Percentiles rank a stretch among this genome's conserved stretches.
Conservation (phyloP, 2,888 invertebrate genomes). For the Tetragnatha montana region DNA sequence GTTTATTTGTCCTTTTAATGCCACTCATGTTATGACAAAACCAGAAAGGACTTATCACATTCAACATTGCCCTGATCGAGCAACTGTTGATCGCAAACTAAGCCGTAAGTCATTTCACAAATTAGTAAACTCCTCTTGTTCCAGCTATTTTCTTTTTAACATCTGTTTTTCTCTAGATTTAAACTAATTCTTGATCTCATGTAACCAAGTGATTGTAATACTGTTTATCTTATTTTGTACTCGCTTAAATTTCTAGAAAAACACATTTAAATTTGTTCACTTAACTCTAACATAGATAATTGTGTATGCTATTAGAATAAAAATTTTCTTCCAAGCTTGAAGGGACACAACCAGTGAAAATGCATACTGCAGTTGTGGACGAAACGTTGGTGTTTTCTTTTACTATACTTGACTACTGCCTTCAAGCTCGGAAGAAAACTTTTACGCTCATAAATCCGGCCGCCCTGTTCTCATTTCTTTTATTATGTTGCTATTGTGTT, state of each 20-base stretch:
- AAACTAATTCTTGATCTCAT: background rate
- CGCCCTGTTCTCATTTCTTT: too few relatives aligned
- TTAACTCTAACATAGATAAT: too few relatives aligned
- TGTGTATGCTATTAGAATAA: too few relatives aligned
- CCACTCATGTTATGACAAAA: slow-evolving; percentile 22
- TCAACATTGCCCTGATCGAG: slow-evolving; percentile 23
- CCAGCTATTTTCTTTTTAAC: background rate
- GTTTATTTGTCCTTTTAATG: slow-evolving; percentile 47
- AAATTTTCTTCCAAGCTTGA: too few relatives aligned
- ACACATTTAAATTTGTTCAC: background rate
- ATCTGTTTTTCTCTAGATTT: background rate
- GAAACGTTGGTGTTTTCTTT: too few relatives aligned
- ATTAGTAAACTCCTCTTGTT: background rate
- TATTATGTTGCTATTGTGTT: too few relatives aligned
- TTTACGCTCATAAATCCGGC: too few relatives aligned
- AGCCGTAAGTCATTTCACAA: slow-evolving; percentile 17
- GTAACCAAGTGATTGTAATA: background rate
- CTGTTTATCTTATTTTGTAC: background rate
- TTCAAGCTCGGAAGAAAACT: too few relatives aligned
- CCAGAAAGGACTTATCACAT: slow-evolving; percentile 36
- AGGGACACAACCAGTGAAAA: too few relatives aligned
- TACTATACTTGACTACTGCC: too few relatives aligned
- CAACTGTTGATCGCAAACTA: slow-evolving; percentile 21
- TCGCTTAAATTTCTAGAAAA: background rate
- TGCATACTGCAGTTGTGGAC: too few relatives aligned